These are phyloP conservation scores for Meteorus colon DNA, from an alignment of 2,888 invertebrate genomes.

Conservation along the genomic window DNA sequence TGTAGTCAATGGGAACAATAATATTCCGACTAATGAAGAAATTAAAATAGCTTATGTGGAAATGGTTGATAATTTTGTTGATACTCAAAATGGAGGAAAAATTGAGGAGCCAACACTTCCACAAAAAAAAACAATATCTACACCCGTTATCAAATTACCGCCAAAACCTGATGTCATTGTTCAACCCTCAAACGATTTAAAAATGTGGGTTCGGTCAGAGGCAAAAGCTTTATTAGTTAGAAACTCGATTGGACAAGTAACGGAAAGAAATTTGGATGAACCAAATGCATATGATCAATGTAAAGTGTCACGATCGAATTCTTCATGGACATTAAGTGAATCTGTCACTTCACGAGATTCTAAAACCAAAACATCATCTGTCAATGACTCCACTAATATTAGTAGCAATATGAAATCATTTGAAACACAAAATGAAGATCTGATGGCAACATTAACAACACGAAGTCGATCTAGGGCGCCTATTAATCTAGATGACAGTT, in stretches of 20 bases:
- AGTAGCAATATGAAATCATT: constrained; percentile 44
- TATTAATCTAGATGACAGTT: constrained; percentile 64
- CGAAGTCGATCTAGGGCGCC: constrained; percentile 66
- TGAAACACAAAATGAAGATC: constrained; percentile 60
- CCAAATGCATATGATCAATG: neutral
- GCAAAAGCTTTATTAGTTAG: constrained; percentile 57
- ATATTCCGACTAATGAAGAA: constrained; percentile 45
- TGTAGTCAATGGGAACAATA: constrained; percentile 44
- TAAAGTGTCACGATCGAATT: constrained; percentile 34
- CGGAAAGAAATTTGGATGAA: constrained; percentile 28
- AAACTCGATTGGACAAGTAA: constrained; percentile 18
- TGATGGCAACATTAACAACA: constrained; percentile 65
- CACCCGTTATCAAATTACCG: constrained; percentile 67
- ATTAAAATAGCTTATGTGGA: constrained; percentile 69
- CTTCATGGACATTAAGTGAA: constrained; percentile 47
- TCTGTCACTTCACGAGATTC: constrained; percentile 9
- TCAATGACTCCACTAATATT: constrained; percentile 38
- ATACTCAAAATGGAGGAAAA: constrained; percentile 69
- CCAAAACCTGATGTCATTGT: constrained; percentile 64
- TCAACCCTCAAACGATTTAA: constrained; percentile 64
- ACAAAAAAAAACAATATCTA: constrained; percentile 25
- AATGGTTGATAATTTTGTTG: constrained; percentile 63
- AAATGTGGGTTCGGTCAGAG: constrained; percentile 66
- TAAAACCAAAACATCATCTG: constrained; percentile 17
- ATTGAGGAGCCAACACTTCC: constrained; percentile 57